Percentiles rank a stretch among this genome's conserved stretches.
phyloP scores from a whole-genome alignment of 2,888 invertebrate genomes.

The Cartodere bifasciata region DNA sequence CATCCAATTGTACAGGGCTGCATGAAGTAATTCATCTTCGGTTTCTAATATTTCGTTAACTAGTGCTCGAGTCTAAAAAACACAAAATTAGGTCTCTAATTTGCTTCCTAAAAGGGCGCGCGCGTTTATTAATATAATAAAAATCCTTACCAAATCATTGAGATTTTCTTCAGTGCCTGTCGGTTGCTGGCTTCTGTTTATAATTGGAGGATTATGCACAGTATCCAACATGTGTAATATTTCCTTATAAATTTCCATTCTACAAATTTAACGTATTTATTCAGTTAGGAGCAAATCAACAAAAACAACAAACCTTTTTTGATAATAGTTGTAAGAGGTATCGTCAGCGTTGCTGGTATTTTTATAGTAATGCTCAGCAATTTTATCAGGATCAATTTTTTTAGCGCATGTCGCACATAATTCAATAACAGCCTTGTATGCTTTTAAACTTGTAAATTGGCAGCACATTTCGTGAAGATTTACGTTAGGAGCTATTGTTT shows the following conservation, averaged over 20 bases:
- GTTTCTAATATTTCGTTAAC: conserved; percentile 54
- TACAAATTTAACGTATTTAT: conserved; percentile 29
- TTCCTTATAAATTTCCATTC: conserved; percentile 82
- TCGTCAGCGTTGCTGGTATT: conserved; percentile 73
- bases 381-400: conserved; percentile 78
- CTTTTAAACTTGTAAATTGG: conserved; percentile 67
- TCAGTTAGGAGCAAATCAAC: not conserved
- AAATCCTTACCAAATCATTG: not conserved
- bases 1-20: conserved; percentile 89
- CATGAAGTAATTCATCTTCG: conserved; percentile 80
- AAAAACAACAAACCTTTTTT: conserved; percentile 19
- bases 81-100: not conserved
- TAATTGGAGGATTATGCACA: conserved; percentile 40
- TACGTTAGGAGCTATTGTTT: conserved; percentile 77
- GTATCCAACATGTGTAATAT: conserved; percentile 67
- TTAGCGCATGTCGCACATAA: conserved; percentile 72
- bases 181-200: not conserved
- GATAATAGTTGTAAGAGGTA: conserved; percentile 45
- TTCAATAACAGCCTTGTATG: conserved; percentile 82
- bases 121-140: not conserved
- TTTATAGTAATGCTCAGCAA: conserved; percentile 78
- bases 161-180: conserved; percentile 3
- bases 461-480: conserved; percentile 76
- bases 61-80: conserved; percentile 42
- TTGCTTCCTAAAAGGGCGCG: conserved; percentile 1